These are phyloP conservation scores for Thaumatotibia leucotreta DNA, from an alignment of 1,140 invertebrate species.

Conservation along the genomic window DNA sequence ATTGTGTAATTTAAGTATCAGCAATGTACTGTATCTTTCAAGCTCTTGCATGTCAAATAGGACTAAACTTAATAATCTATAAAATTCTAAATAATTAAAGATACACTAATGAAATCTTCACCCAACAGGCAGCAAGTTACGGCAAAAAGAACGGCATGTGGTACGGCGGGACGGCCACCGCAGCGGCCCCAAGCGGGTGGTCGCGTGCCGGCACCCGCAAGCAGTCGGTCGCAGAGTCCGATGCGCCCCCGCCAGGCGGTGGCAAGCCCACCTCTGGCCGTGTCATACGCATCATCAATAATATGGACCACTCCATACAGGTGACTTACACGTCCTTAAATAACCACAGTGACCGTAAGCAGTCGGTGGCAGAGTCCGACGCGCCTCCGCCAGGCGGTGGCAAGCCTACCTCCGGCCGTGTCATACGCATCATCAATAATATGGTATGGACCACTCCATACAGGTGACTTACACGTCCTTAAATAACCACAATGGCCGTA, in stretches of 20 bases:
- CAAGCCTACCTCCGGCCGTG: too few species aligned
- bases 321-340: constrained; percentile 77
- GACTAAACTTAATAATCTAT: too few species aligned
- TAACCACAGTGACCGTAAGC: constrained; percentile 78
- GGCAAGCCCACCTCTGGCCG: constrained; percentile 88
- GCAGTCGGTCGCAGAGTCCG: constrained; percentile 81
- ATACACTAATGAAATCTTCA: not conserved
- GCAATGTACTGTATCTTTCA: too few species aligned
- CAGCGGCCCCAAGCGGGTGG: constrained; percentile 73
- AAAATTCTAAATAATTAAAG: not conserved
- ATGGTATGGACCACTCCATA: too few species aligned
- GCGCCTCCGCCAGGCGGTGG: constrained; percentile 79
- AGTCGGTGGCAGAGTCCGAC: constrained; percentile 81
- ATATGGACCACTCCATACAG: constrained; percentile 93
- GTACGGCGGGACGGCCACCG: constrained; percentile 84
- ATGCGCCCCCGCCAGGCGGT: constrained; percentile 77
- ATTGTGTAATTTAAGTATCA: too few species aligned
- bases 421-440: too few species aligned
- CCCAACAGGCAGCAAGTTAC: constrained; percentile 84
- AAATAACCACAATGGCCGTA: too few species aligned
- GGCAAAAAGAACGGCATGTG: constrained; percentile 92
- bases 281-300: constrained; percentile 94
- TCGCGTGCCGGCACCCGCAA: constrained; percentile 79
- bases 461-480: constrained; percentile 86
- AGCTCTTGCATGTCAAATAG: too few species aligned